Percentiles rank a stretch among this genome's conserved stretches.
These are phyloP conservation scores for Myioborus miniatus DNA, from an alignment of 2,797 vertebrate genomes.

Conservation along the genomic window DNA sequence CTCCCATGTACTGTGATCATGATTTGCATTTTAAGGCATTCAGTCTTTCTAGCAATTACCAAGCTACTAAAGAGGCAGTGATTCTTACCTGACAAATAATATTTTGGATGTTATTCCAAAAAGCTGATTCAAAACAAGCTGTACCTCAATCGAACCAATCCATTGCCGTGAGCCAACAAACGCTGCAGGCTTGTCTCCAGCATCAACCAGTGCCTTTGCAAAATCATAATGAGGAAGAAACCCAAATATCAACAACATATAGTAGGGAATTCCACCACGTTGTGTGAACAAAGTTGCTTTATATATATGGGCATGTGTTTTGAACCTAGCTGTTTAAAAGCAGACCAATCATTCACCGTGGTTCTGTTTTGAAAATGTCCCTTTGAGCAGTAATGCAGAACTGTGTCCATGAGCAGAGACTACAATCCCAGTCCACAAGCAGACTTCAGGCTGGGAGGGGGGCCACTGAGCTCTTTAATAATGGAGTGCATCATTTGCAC, in stretches of 20 bases:
- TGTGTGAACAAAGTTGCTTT: background rate
- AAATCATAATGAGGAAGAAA: background rate
- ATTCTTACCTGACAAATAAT: conserved; percentile 90
- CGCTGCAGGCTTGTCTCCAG: conserved; percentile 87
- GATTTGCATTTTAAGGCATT: background rate
- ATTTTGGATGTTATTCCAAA: conserved; percentile 93
- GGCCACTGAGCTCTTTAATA: background rate
- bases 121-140: conserved; percentile 88
- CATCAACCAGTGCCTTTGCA: conserved; percentile 88
- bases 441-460: background rate
- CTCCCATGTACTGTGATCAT: background rate
- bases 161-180: conserved; percentile 93
- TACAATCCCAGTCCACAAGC: background rate
- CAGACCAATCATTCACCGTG: fast-evolving
- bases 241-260: background rate
- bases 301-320: background rate
- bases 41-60: background rate
- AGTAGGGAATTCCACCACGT: background rate
- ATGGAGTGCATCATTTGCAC: background rate
- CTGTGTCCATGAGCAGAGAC: background rate
- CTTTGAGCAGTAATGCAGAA: background rate
- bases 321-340: background rate
- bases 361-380: background rate
- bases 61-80: background rate
- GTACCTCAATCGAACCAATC: conserved; percentile 97